Base-by-base conservation (phyloP, 2,113 vertebrate genomes). In the Herpetotheres cachinnans region DNA sequence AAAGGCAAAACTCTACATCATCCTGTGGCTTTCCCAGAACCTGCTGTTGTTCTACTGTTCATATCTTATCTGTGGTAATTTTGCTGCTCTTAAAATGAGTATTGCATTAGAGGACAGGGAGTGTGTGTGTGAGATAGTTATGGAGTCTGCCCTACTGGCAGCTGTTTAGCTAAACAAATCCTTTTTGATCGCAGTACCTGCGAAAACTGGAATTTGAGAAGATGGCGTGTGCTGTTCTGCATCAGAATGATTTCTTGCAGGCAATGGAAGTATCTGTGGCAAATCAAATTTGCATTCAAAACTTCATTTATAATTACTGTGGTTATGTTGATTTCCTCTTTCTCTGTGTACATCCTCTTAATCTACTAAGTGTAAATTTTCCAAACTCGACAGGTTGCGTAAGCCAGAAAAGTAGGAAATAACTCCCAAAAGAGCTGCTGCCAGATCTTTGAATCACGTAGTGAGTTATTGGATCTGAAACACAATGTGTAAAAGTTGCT, bases 201-300 rank as follows among this genome's bases (percentile, higher is more conserved):
- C 86, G 89, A 84, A 89, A 91, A 86, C 59, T 49, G 40, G 30
- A 88, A 40, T 38, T 56, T 52, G 82, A 97, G 89, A 89, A 46
- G 70, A n/a, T 63, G 49, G 29, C 66, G n/a, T 29, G 40, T 95
- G 71, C 90, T 94, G 59, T 72, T 96, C 67, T 6, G 8, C 81
- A 38, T 73, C 54, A 72, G 73, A 82, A 95, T 88, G 73, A 44
- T 81, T 94, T 77, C 79, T 91, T 77, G 86, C 65, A 88, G 82
- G 84, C 66, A 86, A 22, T 90, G 84, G 80, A 93, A 58, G 91
- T 97, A 91, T 67, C 72, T 80, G 47, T 90, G 86, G 93, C 93
- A 96, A 97, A 91, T 90, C 14, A 13, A 91, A 96, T 95, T 96
- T 92, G 62, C 73, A 77, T 97, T 94, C 77, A 96, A 80, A 95